Evolutionary conservation across 1,140 invertebrate genomes (phyloP), one percentile per base, ranked within the genome.

Genomic region (Heterodera schachtii): DNA sequence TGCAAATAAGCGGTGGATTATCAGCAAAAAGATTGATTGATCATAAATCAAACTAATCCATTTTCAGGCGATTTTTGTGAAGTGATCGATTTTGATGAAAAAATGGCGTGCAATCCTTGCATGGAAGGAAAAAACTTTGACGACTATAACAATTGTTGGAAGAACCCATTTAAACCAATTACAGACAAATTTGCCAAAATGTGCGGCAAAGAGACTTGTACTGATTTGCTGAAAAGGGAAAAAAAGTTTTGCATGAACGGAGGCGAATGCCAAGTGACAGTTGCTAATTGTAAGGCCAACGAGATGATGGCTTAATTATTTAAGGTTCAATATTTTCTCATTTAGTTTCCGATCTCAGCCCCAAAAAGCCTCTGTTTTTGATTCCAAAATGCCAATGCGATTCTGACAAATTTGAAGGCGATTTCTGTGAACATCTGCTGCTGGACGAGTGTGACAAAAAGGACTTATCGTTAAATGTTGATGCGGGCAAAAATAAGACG

Each of bases 381-480:
- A 57, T 82, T n/a, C 82, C 82, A 74, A 82, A 83, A 67, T 83
- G 82, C 75, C 13, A 82, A 46, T 83, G 82, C 46, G 46, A 52
- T 21, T 43, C 21, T 31, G 43, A 60, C 2, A 43, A 44, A 21
- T 83, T 71, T 67, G 75, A 83, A 57, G 82, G 82, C 41, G 47
- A 79, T 49, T 82, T 83, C 19, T 83, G 82, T 69, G 81, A 83
- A 73, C 66, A 74, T 41, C n/a, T 21, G 46, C 3, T 73, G 46
- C n/a, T 66, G 46, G 80, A 79, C 16, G 74, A 76, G 64, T 83
- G 82, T 67, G 82, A 83, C 16, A 57, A 66, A 70, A 41, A 79
- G 44, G 67, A 70, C 44, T 69, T 70, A 41, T 43, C 9, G 69
- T 41, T 71, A 41, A 71, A 71, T 41, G 4, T 9, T 1, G 67